A percentile compares a stretch with the other conserved stretches of the same genome.
Evolutionary conservation across 1,140 invertebrate species (phyloP).

Genomic region (Onthophagus taurus): DNA sequence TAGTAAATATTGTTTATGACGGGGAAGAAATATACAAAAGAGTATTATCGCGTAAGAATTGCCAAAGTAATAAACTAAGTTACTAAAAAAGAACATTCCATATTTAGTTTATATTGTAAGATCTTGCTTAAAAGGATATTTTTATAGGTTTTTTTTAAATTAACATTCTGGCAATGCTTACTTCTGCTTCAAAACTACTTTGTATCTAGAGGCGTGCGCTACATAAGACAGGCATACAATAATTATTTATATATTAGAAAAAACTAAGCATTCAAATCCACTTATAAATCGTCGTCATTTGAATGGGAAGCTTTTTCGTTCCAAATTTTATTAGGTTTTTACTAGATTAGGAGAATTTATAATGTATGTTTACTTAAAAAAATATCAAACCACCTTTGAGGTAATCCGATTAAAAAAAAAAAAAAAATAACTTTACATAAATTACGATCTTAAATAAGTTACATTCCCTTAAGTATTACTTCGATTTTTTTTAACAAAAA

Average conservation of each 20-base stretch:
- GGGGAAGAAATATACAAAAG: conserved; percentile 2
- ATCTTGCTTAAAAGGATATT: not conserved
- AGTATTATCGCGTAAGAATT: conserved; percentile 3
- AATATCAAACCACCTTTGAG: not conserved
- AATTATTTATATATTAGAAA: not conserved
- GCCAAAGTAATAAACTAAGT: not conserved
- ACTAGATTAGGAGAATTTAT: not conserved
- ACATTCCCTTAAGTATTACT: conserved; percentile 5
- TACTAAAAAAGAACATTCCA: not conserved
- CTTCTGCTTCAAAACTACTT: too few species aligned
- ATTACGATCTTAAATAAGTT: conserved; percentile 14
- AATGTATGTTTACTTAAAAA: conserved; percentile 4
- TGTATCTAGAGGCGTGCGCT: too few species aligned
- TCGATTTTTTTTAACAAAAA: conserved; percentile 3
- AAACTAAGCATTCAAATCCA: not conserved
- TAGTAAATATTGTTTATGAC: conserved; percentile 1
- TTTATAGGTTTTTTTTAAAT: too few species aligned
- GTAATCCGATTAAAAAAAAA: conserved; percentile 6
- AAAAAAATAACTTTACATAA: conserved; percentile 7
- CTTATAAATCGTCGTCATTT: not conserved
- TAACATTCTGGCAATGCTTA: too few species aligned
- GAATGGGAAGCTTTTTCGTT: not conserved
- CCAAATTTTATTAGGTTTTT: not conserved
- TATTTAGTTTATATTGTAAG: not conserved
- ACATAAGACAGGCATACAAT: too few species aligned